Evolutionary conservation across 2,797 vertebrate species (phyloP).

Genomic region (Hafferia zeledoni): DNA sequence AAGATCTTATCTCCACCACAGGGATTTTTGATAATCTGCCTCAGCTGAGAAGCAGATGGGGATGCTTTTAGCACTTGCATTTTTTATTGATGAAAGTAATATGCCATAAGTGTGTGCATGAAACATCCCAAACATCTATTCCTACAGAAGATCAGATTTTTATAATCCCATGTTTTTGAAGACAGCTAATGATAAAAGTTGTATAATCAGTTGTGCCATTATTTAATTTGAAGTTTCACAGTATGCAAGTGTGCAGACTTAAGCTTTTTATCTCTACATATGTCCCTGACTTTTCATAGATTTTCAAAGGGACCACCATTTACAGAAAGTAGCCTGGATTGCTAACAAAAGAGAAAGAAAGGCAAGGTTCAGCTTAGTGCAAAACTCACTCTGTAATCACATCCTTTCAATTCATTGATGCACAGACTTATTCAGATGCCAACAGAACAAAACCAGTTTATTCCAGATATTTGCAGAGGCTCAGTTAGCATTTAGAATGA

Average conservation of each 20-base stretch:
- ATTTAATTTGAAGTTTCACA: not conserved
- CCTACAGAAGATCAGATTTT: not conserved
- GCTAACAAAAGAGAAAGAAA: not conserved
- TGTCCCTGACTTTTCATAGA: not conserved
- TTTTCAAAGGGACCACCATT: not conserved
- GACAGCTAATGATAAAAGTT: not conserved
- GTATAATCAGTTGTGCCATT: not conserved
- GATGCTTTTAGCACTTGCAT: not conserved
- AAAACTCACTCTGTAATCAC: not conserved
- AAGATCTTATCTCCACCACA: not conserved
- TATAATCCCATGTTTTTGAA: not conserved
- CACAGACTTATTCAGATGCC: not conserved
- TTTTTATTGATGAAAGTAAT: not conserved
- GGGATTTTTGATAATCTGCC: not conserved
- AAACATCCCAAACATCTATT: not conserved
- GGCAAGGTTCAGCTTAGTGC: not conserved
- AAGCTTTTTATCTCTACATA: not conserved
- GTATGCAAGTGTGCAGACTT: not conserved
- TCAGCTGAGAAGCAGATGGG: not conserved
- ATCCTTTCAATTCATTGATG: not conserved
- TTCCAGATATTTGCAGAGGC: not conserved
- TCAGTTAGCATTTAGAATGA: not conserved
- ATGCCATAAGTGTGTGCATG: fast-evolving
- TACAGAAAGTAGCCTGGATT: not conserved
- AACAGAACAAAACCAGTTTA: not conserved